Evolutionary conservation across 2,797 vertebrate species (phyloP), one percentile per base, ranked within the genome.

Genomic region (Ceryle rudis): DNA sequence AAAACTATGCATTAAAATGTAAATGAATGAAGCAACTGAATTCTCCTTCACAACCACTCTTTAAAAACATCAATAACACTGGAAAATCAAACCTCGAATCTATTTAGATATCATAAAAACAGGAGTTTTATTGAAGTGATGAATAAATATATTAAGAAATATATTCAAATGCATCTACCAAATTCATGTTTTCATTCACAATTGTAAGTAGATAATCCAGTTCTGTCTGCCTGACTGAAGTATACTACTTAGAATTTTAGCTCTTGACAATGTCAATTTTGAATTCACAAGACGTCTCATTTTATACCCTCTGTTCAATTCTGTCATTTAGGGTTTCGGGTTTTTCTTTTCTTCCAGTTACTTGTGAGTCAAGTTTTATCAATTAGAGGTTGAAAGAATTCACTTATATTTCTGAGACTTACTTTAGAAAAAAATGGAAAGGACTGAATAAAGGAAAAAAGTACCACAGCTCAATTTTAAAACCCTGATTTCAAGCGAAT

Each of bases 281-380:
- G 52, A 73, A 61, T 81, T 94, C 33, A 66, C 49, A 92, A 92
- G 46, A 47, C 46, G 7, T 47, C 21, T 47, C 46, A 52, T 67
- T 86, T 74, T 80, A 86, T 46, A 81, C 1, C 9, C 49, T 88
- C 39, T 65, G 13, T 41, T 92, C 35, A 82, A 22, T 58, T 86
- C 44, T 86, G 55, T 46, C 46, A 52, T n/a, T 94, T 88, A 90
- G 33, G 28, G 21, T 74, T 90, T 93, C 2, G 6, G 1, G 5
- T n/a, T 91, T 96, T 75, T 70, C 10, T 80, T 73, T 91, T 91
- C 73, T 90, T 94, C 71, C 58, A 77, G 44, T 86, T 74, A 93
- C 73, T 94, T 93, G 28, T 62, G 79, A 95, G 86, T 69, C 71
- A 93, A 72, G 66, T 75, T 95, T 94, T 95, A 97, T 81, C 83